These are phyloP conservation scores for Brachionus rubens DNA, from an alignment of 1,140 invertebrate species.

Conservation along the genomic window DNA sequence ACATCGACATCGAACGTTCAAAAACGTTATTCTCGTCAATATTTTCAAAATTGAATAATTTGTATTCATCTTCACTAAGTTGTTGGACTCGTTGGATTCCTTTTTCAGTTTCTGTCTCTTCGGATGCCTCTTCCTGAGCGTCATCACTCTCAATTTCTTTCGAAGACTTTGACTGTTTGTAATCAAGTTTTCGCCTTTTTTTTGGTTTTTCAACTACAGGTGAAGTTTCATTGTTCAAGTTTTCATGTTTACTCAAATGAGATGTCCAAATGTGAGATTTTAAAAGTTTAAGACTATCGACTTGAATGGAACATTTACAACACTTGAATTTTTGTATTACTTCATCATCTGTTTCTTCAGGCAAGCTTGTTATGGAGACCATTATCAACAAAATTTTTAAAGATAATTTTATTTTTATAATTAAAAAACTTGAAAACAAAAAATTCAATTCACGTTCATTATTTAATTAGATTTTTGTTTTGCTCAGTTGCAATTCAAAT, in stretches of 20 bases:
- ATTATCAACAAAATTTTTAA: conserved; percentile 7
- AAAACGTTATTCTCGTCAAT: not conserved
- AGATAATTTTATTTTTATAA: too few relatives aligned
- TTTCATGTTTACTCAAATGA: not conserved
- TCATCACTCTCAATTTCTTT: not conserved
- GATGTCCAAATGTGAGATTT: conserved; percentile 15
- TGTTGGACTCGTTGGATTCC: not conserved
- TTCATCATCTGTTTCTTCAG: not conserved
- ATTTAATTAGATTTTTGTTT: too few relatives aligned
- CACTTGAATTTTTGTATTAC: conserved; percentile 7
- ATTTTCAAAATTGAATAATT: conserved; percentile 25
- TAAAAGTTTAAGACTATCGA: not conserved
- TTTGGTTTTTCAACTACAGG: not conserved
- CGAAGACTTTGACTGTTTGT: not conserved
- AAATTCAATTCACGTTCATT: too few relatives aligned
- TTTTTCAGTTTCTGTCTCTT: not conserved
- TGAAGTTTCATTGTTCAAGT: not conserved
- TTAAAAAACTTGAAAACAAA: too few relatives aligned
- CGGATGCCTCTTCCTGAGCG: not conserved
- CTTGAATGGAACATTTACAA: not conserved
- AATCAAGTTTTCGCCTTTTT: conserved; percentile 35
- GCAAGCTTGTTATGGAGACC: not conserved
- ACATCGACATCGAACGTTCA: not conserved
- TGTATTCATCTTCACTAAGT: not conserved
- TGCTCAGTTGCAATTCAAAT: too few relatives aligned